phyloP scores from a whole-genome alignment of 2,888 invertebrate genomes.

The Teinopalpus imperialis region DNA sequence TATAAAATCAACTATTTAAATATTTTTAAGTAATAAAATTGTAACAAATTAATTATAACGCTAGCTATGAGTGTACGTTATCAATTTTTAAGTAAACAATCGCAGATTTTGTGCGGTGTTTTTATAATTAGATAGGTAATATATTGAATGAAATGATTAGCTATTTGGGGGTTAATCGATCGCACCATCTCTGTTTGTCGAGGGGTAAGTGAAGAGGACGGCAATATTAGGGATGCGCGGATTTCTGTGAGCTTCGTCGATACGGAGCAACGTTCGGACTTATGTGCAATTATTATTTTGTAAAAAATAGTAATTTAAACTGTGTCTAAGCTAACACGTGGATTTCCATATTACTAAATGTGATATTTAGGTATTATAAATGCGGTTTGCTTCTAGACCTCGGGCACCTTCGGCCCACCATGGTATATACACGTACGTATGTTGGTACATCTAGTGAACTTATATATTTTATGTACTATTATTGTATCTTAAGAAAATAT shows the following conservation, averaged over 20 bases:
- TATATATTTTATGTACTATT: constrained; percentile 82
- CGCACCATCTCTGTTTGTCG: constrained; percentile 51
- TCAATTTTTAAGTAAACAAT: constrained; percentile 79
- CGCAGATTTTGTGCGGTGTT: constrained; percentile 81
- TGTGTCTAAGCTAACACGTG: constrained; percentile 80
- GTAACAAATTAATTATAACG: constrained; percentile 81
- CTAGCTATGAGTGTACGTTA: constrained; percentile 82
- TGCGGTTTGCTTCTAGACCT: constrained; percentile 65
- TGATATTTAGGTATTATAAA: constrained; percentile 82
- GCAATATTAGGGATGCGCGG: constrained; percentile 41
- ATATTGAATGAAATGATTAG: constrained; percentile 81
- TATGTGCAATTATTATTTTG: constrained; percentile 83
- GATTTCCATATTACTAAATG: constrained; percentile 82
- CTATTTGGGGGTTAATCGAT: constrained; percentile 65
- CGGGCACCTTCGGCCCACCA: constrained; percentile 44
- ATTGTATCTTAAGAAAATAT: constrained; percentile 81
- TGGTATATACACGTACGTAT: constrained; percentile 67
- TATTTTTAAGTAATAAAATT: constrained; percentile 76
- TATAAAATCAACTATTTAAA: constrained; percentile 80
- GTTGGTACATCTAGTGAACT: constrained; percentile 75
- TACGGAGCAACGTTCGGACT: constrained; percentile 68
- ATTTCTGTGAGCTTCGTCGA: constrained; percentile 50
- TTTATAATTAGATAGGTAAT: constrained; percentile 83
- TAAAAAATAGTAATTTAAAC: constrained; percentile 77
- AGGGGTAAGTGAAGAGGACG: constrained; percentile 43